Conservation (phyloP, 1,140 invertebrate genomes). For the Dinoponera quadriceps region DNA sequence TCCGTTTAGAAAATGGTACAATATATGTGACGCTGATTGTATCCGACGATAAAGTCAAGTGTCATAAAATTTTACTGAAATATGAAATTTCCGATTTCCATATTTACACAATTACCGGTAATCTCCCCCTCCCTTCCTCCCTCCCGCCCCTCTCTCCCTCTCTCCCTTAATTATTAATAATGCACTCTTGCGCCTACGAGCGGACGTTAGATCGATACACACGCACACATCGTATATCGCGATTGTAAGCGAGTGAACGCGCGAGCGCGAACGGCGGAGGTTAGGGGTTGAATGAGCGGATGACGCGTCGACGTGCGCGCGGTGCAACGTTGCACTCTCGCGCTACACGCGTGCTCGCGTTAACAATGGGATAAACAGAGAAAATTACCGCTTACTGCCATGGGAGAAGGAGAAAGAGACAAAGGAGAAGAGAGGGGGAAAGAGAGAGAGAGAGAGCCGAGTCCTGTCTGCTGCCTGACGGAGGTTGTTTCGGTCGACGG, state of each 20-base stretch:
- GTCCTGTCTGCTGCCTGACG: conserved; percentile 30
- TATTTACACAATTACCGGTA: no score
- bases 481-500: conserved; percentile 72
- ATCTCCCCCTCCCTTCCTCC: no score
- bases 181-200: background rate
- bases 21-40: no score
- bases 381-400: conserved; percentile 75
- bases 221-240: conserved; percentile 8
- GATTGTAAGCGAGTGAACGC: background rate
- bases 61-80: no score
- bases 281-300: background rate
- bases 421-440: no score
- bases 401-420: no score
- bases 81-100: no score
- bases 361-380: conserved; percentile 75
- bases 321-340: conserved; percentile 22
- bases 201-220: background rate
- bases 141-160: no score
- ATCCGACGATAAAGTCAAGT: no score
- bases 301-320: conserved; percentile 10
- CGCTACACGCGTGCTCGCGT: conserved; percentile 34
- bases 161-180: conserved; percentile 2
- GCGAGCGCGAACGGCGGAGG: background rate
- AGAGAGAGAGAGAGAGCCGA: no score
- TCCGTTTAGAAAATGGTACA: no score